Conservation (phyloP, 2,888 invertebrate species). For the Drosophila paranaensis region DNA sequence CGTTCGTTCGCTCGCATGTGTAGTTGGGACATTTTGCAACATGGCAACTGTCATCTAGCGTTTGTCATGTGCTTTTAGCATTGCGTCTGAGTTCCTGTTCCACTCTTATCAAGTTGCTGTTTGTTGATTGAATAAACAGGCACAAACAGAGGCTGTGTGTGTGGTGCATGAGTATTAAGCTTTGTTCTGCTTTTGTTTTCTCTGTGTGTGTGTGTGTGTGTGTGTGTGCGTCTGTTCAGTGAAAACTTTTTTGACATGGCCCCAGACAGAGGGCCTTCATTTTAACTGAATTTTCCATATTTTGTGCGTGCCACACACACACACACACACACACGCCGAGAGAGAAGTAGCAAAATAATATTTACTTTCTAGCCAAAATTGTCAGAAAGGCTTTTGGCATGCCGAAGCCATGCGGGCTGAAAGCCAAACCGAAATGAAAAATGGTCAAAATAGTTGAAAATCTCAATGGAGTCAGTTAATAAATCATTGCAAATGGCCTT, state of each 20-base stretch:
- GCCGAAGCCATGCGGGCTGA: conserved; percentile 30
- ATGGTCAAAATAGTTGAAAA: conserved; percentile 42
- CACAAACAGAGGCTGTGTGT: conserved; percentile 32
- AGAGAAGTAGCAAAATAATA: conserved; percentile 69
- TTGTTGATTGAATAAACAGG: conserved; percentile 78
- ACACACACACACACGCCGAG: too few species aligned
- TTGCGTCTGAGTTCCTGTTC: conserved; percentile 43
- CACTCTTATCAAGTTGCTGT: conserved; percentile 58
- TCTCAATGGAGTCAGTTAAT: conserved; percentile 49
- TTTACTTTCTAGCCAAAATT: conserved; percentile 62
- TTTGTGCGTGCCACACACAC: conserved; percentile 35
- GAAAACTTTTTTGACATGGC: conserved; percentile 56
- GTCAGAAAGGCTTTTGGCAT: conserved; percentile 43
- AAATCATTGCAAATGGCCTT: conserved; percentile 44
- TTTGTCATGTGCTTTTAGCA: conserved; percentile 72
- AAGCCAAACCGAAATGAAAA: conserved; percentile 43
- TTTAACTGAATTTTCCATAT: conserved; percentile 11
- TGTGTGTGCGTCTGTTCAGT: conserved; percentile 4
- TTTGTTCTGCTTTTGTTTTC: conserved; percentile 37
- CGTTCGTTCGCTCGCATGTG: conserved; percentile 3
- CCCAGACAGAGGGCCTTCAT: conserved; percentile 16
- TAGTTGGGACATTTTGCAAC: conserved; percentile 67
- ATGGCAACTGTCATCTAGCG: conserved; percentile 78
- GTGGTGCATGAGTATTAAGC: neutral
- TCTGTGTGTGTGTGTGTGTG: conserved; percentile 13